Conservation (phyloP, 2,888 invertebrate species). For the Platypus cylindrus region DNA sequence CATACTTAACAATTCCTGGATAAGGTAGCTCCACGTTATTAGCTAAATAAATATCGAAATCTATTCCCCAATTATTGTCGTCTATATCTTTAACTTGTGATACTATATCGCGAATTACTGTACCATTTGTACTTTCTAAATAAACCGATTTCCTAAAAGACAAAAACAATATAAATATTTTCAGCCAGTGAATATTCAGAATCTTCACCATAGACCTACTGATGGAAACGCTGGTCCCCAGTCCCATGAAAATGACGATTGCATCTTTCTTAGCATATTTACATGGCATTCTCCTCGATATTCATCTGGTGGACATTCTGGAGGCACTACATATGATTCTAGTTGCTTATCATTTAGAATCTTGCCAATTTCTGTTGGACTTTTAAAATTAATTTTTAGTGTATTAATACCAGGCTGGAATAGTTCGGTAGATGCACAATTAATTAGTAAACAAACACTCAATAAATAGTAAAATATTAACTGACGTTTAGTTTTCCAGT, state of each 20-base stretch:
- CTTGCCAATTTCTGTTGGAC: constrained; percentile 27
- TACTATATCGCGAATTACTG: constrained; percentile 50
- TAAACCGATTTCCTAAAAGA: constrained; percentile 51
- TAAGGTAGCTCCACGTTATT: constrained; percentile 14
- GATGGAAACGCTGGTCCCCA: constrained; percentile 96
- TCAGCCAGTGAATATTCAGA: background rate
- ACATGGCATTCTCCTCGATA: constrained; percentile 87
- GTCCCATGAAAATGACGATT: constrained; percentile 91
- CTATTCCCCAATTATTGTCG: constrained; percentile 33
- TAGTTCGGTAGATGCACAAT: too few species aligned
- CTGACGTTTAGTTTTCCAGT: constrained; percentile 25
- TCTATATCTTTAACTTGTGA: constrained; percentile 26
- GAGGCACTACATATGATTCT: constrained; percentile 45
- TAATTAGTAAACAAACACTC: background rate
- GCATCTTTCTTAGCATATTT: constrained; percentile 86
- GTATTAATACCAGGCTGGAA: constrained; percentile 28
- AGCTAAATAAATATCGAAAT: constrained; percentile 34
- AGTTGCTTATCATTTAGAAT: constrained; percentile 24
- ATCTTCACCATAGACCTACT: constrained; percentile 73
- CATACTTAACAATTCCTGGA: background rate
- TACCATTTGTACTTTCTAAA: constrained; percentile 51
- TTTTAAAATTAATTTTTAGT: constrained; percentile 30
- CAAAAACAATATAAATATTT: background rate
- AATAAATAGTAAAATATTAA: too few species aligned
- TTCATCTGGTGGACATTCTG: constrained; percentile 57